Conservation (phyloP, 2,113 vertebrate genomes). For the Oceanodroma tethys region DNA sequence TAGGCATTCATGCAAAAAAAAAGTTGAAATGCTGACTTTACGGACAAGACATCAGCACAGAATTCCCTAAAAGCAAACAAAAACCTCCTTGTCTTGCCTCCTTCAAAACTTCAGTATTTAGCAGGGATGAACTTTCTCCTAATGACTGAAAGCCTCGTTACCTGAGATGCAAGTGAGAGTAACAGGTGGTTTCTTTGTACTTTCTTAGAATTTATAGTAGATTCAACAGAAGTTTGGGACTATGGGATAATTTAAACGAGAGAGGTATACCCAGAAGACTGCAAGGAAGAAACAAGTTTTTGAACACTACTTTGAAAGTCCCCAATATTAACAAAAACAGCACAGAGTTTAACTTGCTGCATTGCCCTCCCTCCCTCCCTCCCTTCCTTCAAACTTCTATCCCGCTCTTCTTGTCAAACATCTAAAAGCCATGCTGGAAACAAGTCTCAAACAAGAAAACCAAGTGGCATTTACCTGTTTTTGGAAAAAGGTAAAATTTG, state of each 20-base stretch:
- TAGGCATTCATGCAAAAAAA: slow-evolving; percentile 11
- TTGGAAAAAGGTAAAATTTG: slow-evolving; percentile 40
- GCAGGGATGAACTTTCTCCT: neutral
- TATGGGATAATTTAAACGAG: neutral
- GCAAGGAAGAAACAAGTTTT: neutral
- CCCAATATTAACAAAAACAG: neutral
- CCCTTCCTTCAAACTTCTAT: neutral
- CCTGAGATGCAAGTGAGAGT: neutral
- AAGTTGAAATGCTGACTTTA: neutral
- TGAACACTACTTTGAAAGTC: neutral
- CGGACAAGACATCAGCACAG: neutral
- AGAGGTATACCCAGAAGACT: neutral
- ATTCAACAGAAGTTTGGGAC: neutral
- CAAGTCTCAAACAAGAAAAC: slow-evolving; percentile 15
- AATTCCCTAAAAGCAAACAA: slow-evolving; percentile 44
- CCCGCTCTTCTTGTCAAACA: neutral
- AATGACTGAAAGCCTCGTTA: neutral
- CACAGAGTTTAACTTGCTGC: neutral
- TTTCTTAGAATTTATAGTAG: neutral
- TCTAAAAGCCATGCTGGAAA: slow-evolving; percentile 37
- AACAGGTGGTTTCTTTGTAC: neutral
- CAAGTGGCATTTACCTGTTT: slow-evolving; percentile 43
- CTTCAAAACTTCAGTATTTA: neutral
- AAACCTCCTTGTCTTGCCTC: neutral
- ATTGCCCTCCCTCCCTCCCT: neutral